Evolutionary conservation across 2,888 invertebrate species (phyloP), one percentile per base, ranked within the genome.

Genomic region (Tanaodytes sp.): DNA sequence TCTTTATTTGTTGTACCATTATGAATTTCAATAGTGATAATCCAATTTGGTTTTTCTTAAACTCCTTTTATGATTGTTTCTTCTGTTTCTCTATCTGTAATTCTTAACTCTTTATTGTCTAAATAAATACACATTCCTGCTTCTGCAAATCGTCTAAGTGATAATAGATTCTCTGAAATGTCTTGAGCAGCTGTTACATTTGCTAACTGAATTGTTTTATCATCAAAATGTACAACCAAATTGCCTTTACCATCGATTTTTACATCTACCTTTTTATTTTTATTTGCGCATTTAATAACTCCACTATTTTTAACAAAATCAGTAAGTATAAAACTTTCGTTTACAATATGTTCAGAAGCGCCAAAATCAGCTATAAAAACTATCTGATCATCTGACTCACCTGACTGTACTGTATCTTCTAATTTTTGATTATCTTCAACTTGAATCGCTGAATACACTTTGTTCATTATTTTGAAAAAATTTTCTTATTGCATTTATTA

Each of bases 271-370:
- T 33, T 12, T 33, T 33, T 33, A 12, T 33, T 33, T 33, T 33
- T 33, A n/a, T 33, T 33, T 6, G 36, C 36, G 12, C 36, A 33
- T 33, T 33, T 33, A 33, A 33, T 33, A 4, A 33, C 36, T n/a
- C 12, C n/a, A 8, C 12, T 33, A 33, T 12, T 4, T n/a, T n/a
- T 33, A 6, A n/a, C 11, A 33, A 33, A 33, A 33, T 33, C n/a
- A 12, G 3, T 33, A n/a, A 33, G 12, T 4, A 33, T n/a, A 6
- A 12, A 33, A n/a, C 11, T n/a, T 33, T 33, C 3, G n/a, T 33
- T 33, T 4, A 8, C n/a, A 8, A 33, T 33, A 33, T 33, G 36
- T 33, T 33, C 36, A n/a, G 36, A n/a, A 33, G 36, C 36, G 6
- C 36, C 36, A 8, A 12, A n/a, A 33, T 33, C 36, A 6, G 36